These are phyloP conservation scores for Lagocephalus sceleratus DNA, from an alignment of 2,797 vertebrate genomes.

Conservation along the genomic window DNA sequence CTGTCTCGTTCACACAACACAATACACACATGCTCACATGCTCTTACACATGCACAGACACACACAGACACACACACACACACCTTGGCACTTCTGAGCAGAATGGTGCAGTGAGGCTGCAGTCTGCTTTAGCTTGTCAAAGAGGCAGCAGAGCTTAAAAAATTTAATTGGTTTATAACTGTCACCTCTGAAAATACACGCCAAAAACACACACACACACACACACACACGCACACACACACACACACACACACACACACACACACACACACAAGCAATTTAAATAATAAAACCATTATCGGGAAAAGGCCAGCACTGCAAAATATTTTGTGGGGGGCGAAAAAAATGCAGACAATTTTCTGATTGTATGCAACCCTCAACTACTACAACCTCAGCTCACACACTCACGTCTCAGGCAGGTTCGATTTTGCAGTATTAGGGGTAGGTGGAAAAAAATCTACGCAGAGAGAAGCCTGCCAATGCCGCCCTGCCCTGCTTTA, in stretches of 20 bases:
- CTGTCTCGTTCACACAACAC: neutral
- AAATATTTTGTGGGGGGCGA: constrained; percentile 18
- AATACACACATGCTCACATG: constrained; percentile 10
- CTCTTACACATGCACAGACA: constrained; percentile 7
- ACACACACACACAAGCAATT: neutral
- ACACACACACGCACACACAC: constrained; percentile 8
- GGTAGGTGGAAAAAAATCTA: too few species aligned
- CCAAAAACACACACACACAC: neutral
- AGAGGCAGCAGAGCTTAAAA: constrained; percentile 54
- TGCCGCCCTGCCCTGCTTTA: neutral
- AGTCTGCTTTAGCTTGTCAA: constrained; percentile 39
- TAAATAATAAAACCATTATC: constrained; percentile 29
- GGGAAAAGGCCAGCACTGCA: constrained; percentile 16
- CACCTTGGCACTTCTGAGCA: constrained; percentile 39
- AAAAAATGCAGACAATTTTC: too few species aligned
- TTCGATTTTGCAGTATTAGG: too few species aligned
- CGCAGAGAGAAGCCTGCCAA: too few species aligned
- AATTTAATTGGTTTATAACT: constrained; percentile 44
- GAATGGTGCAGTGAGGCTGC: constrained; percentile 64
- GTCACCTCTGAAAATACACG: constrained; percentile 9
- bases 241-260: constrained; percentile 9
- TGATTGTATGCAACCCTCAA: neutral
- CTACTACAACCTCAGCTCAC: neutral
- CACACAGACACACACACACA: constrained; percentile 10
- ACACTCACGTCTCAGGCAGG: too few species aligned